Percentiles rank a stretch among this genome's conserved stretches.
Evolutionary conservation across 1,140 invertebrate genomes (phyloP).

Genomic region (Gonioctena quinquepunctata): DNA sequence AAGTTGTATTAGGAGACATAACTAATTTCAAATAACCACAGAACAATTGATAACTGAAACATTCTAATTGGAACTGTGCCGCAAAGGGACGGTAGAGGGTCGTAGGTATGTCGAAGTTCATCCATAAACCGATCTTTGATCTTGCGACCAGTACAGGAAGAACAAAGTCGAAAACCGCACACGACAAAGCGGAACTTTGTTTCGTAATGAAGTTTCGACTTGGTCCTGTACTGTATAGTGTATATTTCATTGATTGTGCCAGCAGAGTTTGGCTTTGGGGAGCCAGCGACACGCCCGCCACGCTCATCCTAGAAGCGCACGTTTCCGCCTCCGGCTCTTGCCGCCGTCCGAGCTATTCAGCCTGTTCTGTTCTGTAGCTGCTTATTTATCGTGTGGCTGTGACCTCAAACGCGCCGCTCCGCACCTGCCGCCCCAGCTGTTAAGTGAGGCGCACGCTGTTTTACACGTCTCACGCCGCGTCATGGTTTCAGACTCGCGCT

Average conservation of each 20-base stretch:
- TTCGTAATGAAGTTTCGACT: slow-evolving; percentile 1
- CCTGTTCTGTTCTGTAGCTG: slow-evolving; percentile 54
- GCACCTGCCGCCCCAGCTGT: slow-evolving; percentile 24
- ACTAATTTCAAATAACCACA: too few species aligned
- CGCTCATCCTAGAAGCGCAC: slow-evolving; percentile 43
- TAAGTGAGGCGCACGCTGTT: slow-evolving; percentile 17
- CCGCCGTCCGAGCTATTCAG: too few species aligned
- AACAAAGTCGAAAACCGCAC: background rate
- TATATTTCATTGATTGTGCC: slow-evolving; percentile 21
- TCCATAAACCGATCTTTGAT: background rate
- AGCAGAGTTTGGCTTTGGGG: slow-evolving; percentile 30
- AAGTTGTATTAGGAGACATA: too few species aligned
- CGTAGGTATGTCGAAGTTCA: too few species aligned
- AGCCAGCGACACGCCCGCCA: slow-evolving; percentile 53
- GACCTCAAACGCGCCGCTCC: slow-evolving; percentile 48
- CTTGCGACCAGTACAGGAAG: background rate
- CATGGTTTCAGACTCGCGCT: slow-evolving; percentile 20
- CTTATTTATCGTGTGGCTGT: slow-evolving; percentile 56
- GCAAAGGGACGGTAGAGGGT: too few species aligned
- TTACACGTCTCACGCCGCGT: slow-evolving; percentile 7
- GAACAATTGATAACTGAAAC: too few species aligned
- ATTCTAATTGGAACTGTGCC: too few species aligned
- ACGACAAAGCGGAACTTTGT: background rate
- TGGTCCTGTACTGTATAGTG: slow-evolving; percentile 10
- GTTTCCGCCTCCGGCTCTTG: slow-evolving; percentile 51